These are phyloP conservation scores for Ostrea denselamellosa DNA, from an alignment of 1,140 invertebrate species.

Conservation along the genomic window DNA sequence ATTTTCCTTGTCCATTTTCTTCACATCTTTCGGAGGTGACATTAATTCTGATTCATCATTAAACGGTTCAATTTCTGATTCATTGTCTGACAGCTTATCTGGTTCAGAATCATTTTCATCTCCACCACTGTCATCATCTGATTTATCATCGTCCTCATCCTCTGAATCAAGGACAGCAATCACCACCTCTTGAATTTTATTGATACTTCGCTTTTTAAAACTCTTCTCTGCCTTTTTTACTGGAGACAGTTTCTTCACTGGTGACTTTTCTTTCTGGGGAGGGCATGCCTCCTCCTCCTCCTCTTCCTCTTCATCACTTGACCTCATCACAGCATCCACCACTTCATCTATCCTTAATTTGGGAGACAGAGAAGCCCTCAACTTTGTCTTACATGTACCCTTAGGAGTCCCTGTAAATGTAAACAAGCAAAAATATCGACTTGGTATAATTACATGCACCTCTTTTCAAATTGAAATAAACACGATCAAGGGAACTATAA, in stretches of 20 bases:
- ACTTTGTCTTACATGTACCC: neutral
- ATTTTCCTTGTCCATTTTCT: neutral
- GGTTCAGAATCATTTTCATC: neutral
- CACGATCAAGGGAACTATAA: no score
- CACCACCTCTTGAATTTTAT: neutral
- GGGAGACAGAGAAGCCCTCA: neutral
- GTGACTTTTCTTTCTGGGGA: neutral
- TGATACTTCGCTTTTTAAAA: slow-evolving; percentile 12
- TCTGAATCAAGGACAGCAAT: neutral
- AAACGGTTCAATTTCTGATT: neutral
- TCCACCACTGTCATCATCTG: neutral
- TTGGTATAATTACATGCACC: no score
- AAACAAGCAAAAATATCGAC: no score
- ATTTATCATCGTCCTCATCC: neutral
- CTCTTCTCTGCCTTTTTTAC: neutral
- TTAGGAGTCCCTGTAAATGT: neutral
- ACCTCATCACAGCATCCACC: slow-evolving; percentile 15
- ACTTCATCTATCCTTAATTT: neutral
- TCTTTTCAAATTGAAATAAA: no score
- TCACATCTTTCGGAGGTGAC: neutral
- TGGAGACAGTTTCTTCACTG: neutral
- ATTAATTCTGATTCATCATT: slow-evolving; percentile 5
- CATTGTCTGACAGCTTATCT: neutral
- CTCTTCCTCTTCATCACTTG: neutral
- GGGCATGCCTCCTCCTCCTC: neutral